Base-by-base conservation (phyloP, 92 coral and sea anemone genomes). In the Montipora capitata region DNA sequence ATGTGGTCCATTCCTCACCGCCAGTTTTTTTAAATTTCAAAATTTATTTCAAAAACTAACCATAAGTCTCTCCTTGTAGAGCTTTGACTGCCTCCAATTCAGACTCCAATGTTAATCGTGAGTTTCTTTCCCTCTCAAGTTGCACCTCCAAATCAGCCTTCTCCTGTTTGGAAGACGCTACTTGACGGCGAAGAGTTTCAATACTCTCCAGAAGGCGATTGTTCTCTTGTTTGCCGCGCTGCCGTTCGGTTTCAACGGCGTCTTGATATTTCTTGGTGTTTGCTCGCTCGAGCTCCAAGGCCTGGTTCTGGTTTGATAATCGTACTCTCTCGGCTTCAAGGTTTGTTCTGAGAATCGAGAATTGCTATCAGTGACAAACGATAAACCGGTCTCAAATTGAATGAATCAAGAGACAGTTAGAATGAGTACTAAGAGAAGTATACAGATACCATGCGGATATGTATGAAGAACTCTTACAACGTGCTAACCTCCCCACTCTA, bases 311-410 rank as follows among this genome's bases (percentile, higher is more conserved):
- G 84, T 97, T 97, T 15, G 96, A 91, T n/a, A 92, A 85, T 10
- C 99, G 94, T 12, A 96, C 85, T 82, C 85, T 94, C 78, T 95
- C 99, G 10, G 98, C 98, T 72, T 97, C 98, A 62, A 95, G 87
- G 77, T 96, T 95, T 40, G 99, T 97, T 71, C 99, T 97, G 58
- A 51, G 76, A 71, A 43, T 20, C 57, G 54, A 84, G 10, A 16
- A 58, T 63, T 63, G 68, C 0, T 54, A 9, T 54, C 2, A 45
- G 51, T 45, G 51, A 12, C 67, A 62, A n/a, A 15, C 38, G n/a
- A 15, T 48, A 5, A 48, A 48, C 10, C 52, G 10, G 1, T 48
- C 52, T 5, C 6, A 5, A 5, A 48, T 5, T 2, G 7, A 48
- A 48, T 48, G 7, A 48, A 48, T 48, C 52, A 48, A 48, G 35